A percentile compares a stretch with the other conserved stretches of the same genome.
Evolutionary conservation across 2,888 invertebrate genomes (phyloP).

Genomic region (Ceramica pisi): DNA sequence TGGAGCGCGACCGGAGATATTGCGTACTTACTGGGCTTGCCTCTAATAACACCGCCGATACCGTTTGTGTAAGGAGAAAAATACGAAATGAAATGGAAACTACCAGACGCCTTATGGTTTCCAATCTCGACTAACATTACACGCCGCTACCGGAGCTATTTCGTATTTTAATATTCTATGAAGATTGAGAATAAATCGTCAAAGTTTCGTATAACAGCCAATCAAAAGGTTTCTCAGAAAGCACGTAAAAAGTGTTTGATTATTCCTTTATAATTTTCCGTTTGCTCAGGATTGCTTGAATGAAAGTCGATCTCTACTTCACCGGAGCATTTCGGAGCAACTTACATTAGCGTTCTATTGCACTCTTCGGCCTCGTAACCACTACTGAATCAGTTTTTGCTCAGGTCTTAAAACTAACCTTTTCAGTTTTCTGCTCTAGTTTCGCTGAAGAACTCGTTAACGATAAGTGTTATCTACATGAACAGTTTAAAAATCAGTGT

Average conservation of each 20-base stretch:
- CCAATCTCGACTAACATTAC: conserved; percentile 81
- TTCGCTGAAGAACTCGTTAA: conserved; percentile 45
- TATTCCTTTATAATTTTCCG: conserved; percentile 40
- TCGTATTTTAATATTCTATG: conserved; percentile 75
- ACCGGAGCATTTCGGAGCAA: no score
- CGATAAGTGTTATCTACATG: conserved; percentile 38
- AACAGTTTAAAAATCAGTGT: neutral
- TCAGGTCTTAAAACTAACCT: conserved; percentile 34
- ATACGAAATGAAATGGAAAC: conserved; percentile 88
- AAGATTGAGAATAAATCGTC: conserved; percentile 51
- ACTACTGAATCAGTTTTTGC: conserved; percentile 32
- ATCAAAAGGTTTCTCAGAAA: conserved; percentile 45
- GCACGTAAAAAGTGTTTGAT: conserved; percentile 21
- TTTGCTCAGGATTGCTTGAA: conserved; percentile 24
- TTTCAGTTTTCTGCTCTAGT: conserved; percentile 36
- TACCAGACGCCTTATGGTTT: conserved; percentile 83
- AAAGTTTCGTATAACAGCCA: conserved; percentile 48
- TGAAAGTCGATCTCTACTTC: conserved; percentile 18
- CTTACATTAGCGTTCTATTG: conserved; percentile 29
- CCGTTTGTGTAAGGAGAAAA: conserved; percentile 86
- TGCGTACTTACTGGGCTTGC: conserved; percentile 89
- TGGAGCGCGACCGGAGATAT: conserved; percentile 85
- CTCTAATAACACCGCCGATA: conserved; percentile 89
- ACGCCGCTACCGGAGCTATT: conserved; percentile 69
- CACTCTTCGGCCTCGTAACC: conserved; percentile 34